phyloP scores from a whole-genome alignment of 2,113 vertebrate species.

The Aix galericulata region DNA sequence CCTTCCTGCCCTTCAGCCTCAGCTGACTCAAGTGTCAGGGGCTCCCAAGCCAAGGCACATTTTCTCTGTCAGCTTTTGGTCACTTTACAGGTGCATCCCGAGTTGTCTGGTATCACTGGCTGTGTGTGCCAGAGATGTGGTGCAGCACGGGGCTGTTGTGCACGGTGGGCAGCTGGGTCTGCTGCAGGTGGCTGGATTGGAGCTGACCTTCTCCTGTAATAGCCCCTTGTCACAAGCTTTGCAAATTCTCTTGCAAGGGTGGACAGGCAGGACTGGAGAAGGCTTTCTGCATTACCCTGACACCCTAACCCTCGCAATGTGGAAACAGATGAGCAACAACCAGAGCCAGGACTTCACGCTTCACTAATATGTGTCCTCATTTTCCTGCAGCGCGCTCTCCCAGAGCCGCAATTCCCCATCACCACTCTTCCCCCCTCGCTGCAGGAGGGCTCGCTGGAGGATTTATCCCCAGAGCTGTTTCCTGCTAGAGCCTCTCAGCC shows the following conservation, averaged over 20 bases:
- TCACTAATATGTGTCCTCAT: neutral
- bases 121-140: fast-evolving
- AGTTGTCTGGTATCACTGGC: fast-evolving
- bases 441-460: fast-evolving
- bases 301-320: neutral
- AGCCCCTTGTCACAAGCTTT: neutral
- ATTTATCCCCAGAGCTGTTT: too few relatives aligned
- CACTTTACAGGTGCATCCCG: neutral
- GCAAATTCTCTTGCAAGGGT: neutral
- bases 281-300: neutral
- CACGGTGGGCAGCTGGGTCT: neutral
- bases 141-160: neutral
- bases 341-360: neutral
- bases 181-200: fast-evolving
- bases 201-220: neutral
- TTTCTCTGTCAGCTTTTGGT: fast-evolving
- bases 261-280: neutral
- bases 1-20: fast-evolving
- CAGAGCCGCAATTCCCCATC: neutral
- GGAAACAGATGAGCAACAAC: neutral
- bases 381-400: fast-evolving
- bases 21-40: neutral
- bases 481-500: too few relatives aligned
- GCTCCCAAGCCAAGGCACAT: neutral
- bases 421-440: too few relatives aligned